Evolutionary conservation across 2,797 vertebrate species (phyloP).

Genomic region (Sitta carolinensis): DNA sequence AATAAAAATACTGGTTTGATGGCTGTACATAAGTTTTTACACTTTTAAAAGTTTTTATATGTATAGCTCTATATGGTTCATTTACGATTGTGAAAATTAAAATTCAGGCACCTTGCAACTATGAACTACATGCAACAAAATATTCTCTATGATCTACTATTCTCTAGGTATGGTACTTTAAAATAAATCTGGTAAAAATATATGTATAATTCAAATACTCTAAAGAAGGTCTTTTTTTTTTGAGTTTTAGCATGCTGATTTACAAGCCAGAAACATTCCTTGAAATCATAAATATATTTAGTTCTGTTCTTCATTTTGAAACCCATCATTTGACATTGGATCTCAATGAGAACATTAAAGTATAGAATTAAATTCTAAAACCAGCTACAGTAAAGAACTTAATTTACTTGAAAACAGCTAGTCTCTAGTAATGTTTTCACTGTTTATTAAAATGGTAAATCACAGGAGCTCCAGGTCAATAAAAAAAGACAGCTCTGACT

Average conservation of each 20-base stretch:
- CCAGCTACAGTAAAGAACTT: background rate
- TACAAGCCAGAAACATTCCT: background rate
- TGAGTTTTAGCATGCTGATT: background rate
- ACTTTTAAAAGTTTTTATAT: background rate
- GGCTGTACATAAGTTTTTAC: background rate
- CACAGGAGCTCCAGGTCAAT: background rate
- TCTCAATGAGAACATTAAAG: background rate
- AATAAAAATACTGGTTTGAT: background rate
- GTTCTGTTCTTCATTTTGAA: background rate
- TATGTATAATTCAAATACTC: background rate
- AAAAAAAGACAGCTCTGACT: background rate
- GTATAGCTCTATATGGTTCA: background rate
- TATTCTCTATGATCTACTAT: background rate
- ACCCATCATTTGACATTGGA: background rate
- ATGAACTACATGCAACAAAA: background rate
- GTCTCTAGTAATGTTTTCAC: background rate
- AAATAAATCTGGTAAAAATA: background rate
- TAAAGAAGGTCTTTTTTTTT: background rate
- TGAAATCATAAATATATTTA: background rate
- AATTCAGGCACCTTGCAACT: background rate
- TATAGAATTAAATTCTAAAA: slow-evolving; percentile 1
- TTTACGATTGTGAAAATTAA: background rate
- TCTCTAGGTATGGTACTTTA: background rate
- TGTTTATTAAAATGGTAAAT: slow-evolving; percentile 50
- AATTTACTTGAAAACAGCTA: slow-evolving; percentile 14